Evolutionary conservation across 92 coral and sea anemone genomes (phyloP), one percentile per base, ranked within the genome.

Genomic region (Micromussa lordhowensis): DNA sequence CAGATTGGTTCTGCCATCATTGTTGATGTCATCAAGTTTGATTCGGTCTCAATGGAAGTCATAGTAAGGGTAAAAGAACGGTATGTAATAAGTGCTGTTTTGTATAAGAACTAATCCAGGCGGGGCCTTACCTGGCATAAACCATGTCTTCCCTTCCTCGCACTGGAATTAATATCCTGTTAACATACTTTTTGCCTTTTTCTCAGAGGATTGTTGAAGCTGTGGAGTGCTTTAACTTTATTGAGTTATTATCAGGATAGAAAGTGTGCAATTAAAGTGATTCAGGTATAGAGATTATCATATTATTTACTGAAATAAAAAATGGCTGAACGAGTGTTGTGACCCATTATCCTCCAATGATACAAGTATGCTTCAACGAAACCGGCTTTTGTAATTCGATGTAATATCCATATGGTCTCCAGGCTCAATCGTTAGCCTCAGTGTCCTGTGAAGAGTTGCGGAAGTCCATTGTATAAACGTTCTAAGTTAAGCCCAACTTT

Each of bases 1-100:
- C 83, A 93, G 95, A 88, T 93, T 81, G 95, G 95, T 58, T 87
- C 82, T 51, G 89, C 95, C 32, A 63, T 93, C 38, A 83, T 44
- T 79, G 93, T 90, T 66, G 93, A 93, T 34, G 88, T 93, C 80
- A 89, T 93, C 32, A 90, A 87, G 34, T 93, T 86, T 77, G 77
- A 90, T 9, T 76, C 82, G 10, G 22, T 36, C 17, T 68, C 87
- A 72, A 6, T 84, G 81, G 92, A 93, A 78, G 91, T 93, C 76
- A 87, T 91, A 54, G 70, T 90, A 22, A 90, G 93, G 80, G 93
- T 93, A 14, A 68, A 80, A 68, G 93, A 93, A 69, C 88, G 95
- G 95, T 90, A 53, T 63, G 74, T 80, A 63, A 10, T 31, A 1
- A 1, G 16, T 38, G 15, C 1, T 34, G 26, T 73, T 73, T 10